These are phyloP conservation scores for Mionectes olivaceus DNA, from an alignment of 2,797 vertebrate genomes.

Conservation along the genomic window DNA sequence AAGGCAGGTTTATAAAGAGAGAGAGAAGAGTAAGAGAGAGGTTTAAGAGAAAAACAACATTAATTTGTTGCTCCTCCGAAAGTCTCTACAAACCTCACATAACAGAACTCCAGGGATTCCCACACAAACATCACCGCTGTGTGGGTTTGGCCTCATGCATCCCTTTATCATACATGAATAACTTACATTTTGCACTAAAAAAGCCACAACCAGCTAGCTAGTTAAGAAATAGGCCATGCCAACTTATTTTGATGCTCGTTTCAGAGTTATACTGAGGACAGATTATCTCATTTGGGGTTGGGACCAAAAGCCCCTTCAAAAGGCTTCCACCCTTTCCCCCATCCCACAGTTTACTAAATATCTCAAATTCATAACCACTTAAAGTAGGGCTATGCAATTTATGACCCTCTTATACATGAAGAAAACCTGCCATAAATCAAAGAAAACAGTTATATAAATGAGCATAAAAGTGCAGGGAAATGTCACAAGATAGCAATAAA, in stretches of 20 bases:
- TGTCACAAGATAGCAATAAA: constrained; percentile 59
- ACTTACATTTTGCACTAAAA: not conserved
- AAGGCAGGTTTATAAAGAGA: not conserved
- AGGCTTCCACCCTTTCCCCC: not conserved
- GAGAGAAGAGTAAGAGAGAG: not conserved
- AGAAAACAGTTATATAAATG: constrained; percentile 59
- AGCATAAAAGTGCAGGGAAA: constrained; percentile 62
- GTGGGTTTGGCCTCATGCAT: not conserved
- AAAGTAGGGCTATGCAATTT: constrained; percentile 38
- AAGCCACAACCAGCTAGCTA: not conserved
- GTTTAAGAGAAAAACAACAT: not conserved
- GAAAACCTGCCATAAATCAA: constrained; percentile 65
- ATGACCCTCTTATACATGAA: constrained; percentile 46
- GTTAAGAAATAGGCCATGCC: not conserved
- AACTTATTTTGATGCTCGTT: not conserved
- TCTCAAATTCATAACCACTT: constrained; percentile 16
- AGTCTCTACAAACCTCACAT: not conserved
- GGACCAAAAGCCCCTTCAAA: constrained; percentile 31
- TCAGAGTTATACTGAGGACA: not conserved
- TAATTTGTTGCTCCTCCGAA: not conserved
- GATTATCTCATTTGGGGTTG: not conserved
- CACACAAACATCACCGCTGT: not conserved
- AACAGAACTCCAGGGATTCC: not conserved
- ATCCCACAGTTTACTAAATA: not conserved
- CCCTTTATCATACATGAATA: not conserved